Evolutionary conservation across 2,888 invertebrate species (phyloP).

Genomic region (Anoplius nigerrimus): DNA sequence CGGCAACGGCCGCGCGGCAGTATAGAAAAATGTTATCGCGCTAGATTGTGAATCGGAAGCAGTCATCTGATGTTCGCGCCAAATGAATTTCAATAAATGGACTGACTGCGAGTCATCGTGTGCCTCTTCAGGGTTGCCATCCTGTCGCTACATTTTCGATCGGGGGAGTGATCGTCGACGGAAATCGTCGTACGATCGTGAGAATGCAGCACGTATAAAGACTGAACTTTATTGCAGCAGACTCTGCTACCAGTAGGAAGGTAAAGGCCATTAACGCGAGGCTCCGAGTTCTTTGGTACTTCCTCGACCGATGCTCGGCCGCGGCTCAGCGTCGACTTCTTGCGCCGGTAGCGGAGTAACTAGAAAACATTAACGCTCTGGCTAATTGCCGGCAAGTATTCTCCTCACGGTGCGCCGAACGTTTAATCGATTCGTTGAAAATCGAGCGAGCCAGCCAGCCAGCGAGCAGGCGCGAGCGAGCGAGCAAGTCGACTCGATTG

Average conservation of each 20-base stretch:
- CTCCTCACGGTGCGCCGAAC: constrained; percentile 52
- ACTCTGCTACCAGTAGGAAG: constrained; percentile 31
- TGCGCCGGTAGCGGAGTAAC: constrained; percentile 52
- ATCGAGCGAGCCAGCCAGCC: constrained; percentile 23
- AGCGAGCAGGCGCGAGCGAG: background rate
- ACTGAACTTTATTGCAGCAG: constrained; percentile 44
- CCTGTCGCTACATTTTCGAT: no score
- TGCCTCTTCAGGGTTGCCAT: no score
- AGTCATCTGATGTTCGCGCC: no score
- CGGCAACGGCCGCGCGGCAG: no score
- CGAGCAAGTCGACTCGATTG: constrained; percentile 18
- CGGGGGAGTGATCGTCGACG: no score
- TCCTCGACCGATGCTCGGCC: constrained; percentile 30
- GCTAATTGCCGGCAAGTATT: constrained; percentile 68
- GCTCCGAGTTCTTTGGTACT: constrained; percentile 58
- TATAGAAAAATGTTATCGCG: no score
- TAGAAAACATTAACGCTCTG: constrained; percentile 65
- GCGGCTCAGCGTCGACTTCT: constrained; percentile 50
- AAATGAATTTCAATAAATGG: no score
- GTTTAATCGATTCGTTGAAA: constrained; percentile 67
- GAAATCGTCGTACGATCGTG: constrained; percentile 11
- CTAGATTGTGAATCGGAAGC: no score
- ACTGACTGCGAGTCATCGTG: no score
- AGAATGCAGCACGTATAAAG: constrained; percentile 34
- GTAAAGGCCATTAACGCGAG: constrained; percentile 56